Percentiles rank a stretch among this genome's conserved stretches.
Evolutionary conservation across 2,797 vertebrate species (phyloP).

Genomic region (Parambassis ranga): DNA sequence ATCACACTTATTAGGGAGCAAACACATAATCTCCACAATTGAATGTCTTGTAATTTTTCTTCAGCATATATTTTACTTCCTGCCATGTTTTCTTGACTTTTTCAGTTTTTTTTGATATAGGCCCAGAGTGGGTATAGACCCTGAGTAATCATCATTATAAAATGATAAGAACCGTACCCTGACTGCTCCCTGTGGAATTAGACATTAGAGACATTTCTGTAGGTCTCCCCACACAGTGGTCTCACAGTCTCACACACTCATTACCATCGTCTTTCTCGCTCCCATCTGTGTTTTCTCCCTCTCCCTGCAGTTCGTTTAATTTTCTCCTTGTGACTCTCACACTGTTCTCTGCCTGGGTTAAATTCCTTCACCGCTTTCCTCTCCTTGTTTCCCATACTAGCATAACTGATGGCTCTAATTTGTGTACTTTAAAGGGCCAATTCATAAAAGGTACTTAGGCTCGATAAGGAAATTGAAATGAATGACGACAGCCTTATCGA

Average conservation of each 20-base stretch:
- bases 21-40: constrained; percentile 77
- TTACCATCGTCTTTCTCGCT: constrained; percentile 39
- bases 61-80: constrained; percentile 65
- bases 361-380: constrained; percentile 31
- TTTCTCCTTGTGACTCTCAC: constrained; percentile 42
- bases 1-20: constrained; percentile 77
- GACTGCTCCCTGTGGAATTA: constrained; percentile 70
- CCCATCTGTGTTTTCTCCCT: constrained; percentile 32
- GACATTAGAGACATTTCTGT: constrained; percentile 64
- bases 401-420: constrained; percentile 81
- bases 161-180: constrained; percentile 71
- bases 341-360: constrained; percentile 35
- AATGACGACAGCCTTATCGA: constrained; percentile 76
- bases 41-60: constrained; percentile 75
- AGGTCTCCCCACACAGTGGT: constrained; percentile 56
- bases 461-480: constrained; percentile 77
- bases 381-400: constrained; percentile 62
- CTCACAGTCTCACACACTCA: constrained; percentile 56
- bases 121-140: constrained; percentile 56
- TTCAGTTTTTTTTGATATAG: background rate
- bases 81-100: constrained; percentile 47
- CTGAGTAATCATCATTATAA: constrained; percentile 75
- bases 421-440: constrained; percentile 79
- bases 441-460: constrained; percentile 78
- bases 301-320: constrained; percentile 46